Evolutionary conservation across 1,140 invertebrate species (phyloP).

Genomic region (Zaprionus inermis): DNA sequence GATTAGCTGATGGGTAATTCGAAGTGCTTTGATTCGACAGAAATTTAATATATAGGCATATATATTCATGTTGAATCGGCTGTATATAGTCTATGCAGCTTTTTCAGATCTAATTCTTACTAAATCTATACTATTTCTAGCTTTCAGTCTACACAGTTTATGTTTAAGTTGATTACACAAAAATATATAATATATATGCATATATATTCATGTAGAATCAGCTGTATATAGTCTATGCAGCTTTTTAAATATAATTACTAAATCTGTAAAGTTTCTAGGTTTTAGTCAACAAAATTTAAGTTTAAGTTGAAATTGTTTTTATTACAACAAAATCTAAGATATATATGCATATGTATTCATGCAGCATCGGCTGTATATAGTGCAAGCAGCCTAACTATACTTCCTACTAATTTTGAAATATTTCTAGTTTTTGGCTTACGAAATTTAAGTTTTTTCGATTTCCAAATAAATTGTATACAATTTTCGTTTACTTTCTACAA

Average conservation of each 20-base stretch:
- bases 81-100: not conserved
- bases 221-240: not conserved
- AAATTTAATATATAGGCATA: not conserved
- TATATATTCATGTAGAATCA: not conserved
- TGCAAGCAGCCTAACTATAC: too few species aligned
- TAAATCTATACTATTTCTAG: too few species aligned
- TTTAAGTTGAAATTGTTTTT: too few species aligned
- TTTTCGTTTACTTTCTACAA: not conserved
- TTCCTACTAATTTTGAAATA: too few species aligned
- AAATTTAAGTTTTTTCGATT: not conserved
- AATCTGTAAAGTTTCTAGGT: too few species aligned
- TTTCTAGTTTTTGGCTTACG: too few species aligned
- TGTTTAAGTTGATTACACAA: too few species aligned
- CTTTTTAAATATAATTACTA: not conserved
- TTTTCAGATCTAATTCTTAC: too few species aligned
- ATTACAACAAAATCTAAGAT: not conserved
- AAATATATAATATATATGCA: not conserved
- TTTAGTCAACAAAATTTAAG: too few species aligned
- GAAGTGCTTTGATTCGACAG: not conserved
- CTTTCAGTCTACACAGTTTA: too few species aligned
- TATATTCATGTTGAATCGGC: not conserved
- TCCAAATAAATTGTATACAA: not conserved
- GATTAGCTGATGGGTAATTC: not conserved
- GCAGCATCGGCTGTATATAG: not conserved
- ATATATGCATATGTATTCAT: not conserved